A percentile compares a stretch with the other conserved stretches of the same genome.
These are phyloP conservation scores for Cyrtorhinus lividipennis DNA, from an alignment of 1,140 invertebrate species.

Conservation along the genomic window DNA sequence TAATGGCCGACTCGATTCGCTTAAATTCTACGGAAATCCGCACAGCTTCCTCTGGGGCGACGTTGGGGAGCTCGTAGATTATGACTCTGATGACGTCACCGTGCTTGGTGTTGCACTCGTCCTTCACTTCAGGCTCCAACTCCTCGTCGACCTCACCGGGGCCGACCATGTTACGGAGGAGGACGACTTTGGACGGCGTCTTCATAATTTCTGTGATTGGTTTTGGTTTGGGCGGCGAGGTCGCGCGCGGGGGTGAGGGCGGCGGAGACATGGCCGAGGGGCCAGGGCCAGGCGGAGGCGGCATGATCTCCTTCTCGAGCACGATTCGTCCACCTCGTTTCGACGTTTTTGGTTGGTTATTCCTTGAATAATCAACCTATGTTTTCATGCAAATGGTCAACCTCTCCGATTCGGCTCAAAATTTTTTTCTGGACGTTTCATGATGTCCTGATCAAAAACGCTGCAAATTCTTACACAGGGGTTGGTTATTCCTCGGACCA, in stretches of 20 bases:
- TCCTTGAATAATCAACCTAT: too few species aligned
- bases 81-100: conserved; percentile 84
- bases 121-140: conserved; percentile 95
- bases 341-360: too few species aligned
- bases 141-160: conserved; percentile 96
- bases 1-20: conserved; percentile 91
- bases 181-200: conserved; percentile 84
- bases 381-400: too few species aligned
- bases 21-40: conserved; percentile 98
- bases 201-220: conserved; percentile 91
- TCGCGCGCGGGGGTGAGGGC: conserved; percentile 18
- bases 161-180: conserved; percentile 93
- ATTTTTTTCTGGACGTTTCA: too few species aligned
- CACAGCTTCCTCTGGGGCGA: conserved; percentile 76
- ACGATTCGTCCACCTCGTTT: conserved; percentile 87
- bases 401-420: too few species aligned
- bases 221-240: conserved; percentile 40
- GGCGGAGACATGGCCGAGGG: conserved; percentile 7
- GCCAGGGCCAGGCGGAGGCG: conserved; percentile 40
- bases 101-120: conserved; percentile 96
- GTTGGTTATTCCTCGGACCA: too few species aligned
- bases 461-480: too few species aligned
- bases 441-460: too few species aligned
- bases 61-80: conserved; percentile 74
- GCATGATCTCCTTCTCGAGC: conserved; percentile 71